Base-by-base conservation (phyloP, 2,888 invertebrate genomes). In the Eupithecia inturbata region DNA sequence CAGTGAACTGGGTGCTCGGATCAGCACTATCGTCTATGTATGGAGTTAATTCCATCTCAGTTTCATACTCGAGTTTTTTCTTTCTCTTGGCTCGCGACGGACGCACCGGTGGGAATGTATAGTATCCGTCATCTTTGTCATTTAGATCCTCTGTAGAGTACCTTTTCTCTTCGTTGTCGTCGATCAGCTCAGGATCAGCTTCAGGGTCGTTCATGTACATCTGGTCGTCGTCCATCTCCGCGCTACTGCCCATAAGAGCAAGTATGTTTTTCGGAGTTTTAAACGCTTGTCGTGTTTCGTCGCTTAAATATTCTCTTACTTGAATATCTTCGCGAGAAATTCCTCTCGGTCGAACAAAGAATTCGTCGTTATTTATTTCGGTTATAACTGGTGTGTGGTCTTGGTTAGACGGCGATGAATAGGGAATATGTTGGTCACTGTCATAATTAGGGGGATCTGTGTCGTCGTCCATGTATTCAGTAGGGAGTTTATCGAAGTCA, bases 331-430 rank as follows among this genome's bases (percentile, higher is more conserved):
- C 97, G 84, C 96, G 96, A 79, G 97, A 97, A 85, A 97, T 96
- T 77, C 97, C 97, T 87, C 97, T 96, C 89, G 97, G 97, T 81
- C 97, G 95, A 77, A 98, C 94, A 88, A 97, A 97, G 93, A 98
- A 98, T 92, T 98, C 97, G 89, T 98, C 98, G 63, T 97, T 97
- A 86, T 97, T 96, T 80, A 98, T 97, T 93, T 98, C 97, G 91
- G 98, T 98, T 83, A 98, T 95, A 4, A 97, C 96, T 88, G 89
- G 93, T 82, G 91, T 92, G 87, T 91, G 92, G 89, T 94, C 92
- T 90, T 91, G 89, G 82, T 91, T 92, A 83, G 89, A 87, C 83
- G 90, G 91, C 87, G 92, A 90, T 78, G 89, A 87, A 71, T 91
- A 86, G n/a, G 90, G 85, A 73, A 86, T 85, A 9, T 91, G 85